Percentiles rank a stretch among this genome's conserved stretches.
These are phyloP conservation scores for Danaus melanippus DNA, from an alignment of 1,140 invertebrate genomes.

Conservation along the genomic window DNA sequence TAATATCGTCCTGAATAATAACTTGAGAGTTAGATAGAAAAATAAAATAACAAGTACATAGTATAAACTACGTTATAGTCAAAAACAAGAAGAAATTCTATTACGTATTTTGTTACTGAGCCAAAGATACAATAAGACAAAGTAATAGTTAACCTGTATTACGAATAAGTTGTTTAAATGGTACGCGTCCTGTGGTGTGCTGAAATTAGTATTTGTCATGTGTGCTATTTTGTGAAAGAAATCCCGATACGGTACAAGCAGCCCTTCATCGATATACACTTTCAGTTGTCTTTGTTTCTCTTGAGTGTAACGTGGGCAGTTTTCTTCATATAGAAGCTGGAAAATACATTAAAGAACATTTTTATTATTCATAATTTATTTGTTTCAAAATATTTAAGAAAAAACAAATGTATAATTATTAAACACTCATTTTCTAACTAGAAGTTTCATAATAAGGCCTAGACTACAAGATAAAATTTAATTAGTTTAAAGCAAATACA, in stretches of 20 bases:
- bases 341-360: slow-evolving; percentile 14
- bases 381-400: background rate
- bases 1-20: slow-evolving; percentile 58
- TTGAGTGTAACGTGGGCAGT: slow-evolving; percentile 61
- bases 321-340: slow-evolving; percentile 64
- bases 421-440: background rate
- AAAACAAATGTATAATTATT: too few relatives aligned
- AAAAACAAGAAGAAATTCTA: background rate
- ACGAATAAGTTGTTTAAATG: slow-evolving; percentile 64
- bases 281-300: slow-evolving; percentile 57
- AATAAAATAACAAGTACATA: slow-evolving; percentile 4
- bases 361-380: background rate
- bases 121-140: background rate
- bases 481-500: background rate
- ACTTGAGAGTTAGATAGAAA: slow-evolving; percentile 9
- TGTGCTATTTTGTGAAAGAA: slow-evolving; percentile 65
- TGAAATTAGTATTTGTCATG: slow-evolving; percentile 63
- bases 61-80: slow-evolving; percentile 8
- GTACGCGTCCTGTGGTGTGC: slow-evolving; percentile 51
- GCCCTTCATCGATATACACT: slow-evolving; percentile 50
- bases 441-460: background rate
- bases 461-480: too few relatives aligned
- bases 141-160: slow-evolving; percentile 54
- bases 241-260: slow-evolving; percentile 55
- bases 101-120: background rate